Evolutionary conservation across 2,797 vertebrate genomes (phyloP).

Genomic region (Cryptoblepharus egeriae): DNA sequence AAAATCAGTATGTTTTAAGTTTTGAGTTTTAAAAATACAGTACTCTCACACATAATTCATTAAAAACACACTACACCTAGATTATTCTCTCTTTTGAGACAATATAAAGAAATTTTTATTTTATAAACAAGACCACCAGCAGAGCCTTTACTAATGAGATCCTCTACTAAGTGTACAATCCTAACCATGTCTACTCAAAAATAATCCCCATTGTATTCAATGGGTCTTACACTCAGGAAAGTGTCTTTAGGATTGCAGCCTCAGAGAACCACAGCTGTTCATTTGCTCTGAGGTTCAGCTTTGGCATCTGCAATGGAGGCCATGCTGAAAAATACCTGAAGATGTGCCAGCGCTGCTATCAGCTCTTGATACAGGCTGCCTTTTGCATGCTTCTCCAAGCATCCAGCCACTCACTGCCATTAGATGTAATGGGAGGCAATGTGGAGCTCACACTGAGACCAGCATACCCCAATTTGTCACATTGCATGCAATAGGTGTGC

Average conservation of each 20-base stretch:
- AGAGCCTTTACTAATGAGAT: neutral
- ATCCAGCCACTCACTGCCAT: neutral
- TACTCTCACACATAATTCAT: too few species aligned
- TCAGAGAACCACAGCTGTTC: neutral
- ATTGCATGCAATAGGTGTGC: conserved; percentile 1
- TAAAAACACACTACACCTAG: too few species aligned
- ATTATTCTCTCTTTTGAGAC: neutral
- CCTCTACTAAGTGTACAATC: too few species aligned
- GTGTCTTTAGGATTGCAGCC: too few species aligned
- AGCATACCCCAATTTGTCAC: conserved; percentile 27
- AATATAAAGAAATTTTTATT: neutral
- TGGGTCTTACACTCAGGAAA: too few species aligned
- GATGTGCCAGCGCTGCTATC: neutral
- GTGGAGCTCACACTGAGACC: conserved; percentile 7
- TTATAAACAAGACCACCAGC: neutral
- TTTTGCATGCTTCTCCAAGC: conserved; percentile 19
- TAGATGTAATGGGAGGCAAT: neutral
- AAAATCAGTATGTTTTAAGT: too few species aligned
- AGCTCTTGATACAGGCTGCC: neutral
- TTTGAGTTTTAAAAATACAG: too few species aligned
- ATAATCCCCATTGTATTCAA: too few species aligned
- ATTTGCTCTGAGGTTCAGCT: neutral
- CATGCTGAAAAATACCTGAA: neutral
- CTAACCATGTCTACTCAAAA: too few species aligned
- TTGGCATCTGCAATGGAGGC: neutral